A percentile compares a stretch with the other conserved stretches of the same genome.
phyloP scores from a whole-genome alignment of 2,888 invertebrate species.

The Gastrophysa polygoni region DNA sequence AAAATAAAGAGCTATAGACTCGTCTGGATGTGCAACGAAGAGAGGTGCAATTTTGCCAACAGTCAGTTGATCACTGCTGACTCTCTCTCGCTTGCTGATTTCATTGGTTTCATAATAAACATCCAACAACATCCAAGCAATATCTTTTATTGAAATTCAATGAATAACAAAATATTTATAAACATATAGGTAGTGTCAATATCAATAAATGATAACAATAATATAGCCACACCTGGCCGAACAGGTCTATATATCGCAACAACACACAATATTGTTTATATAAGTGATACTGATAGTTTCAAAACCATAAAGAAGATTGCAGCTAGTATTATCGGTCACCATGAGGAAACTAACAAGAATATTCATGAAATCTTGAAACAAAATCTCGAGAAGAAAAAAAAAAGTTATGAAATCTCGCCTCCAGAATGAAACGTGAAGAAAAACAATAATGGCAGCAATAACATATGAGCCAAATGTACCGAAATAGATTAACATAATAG shows the following conservation, averaged over 20 bases:
- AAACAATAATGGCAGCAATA: too few relatives aligned
- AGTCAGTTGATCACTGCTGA: too few relatives aligned
- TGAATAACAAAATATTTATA: conserved; percentile 35
- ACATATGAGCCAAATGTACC: too few relatives aligned
- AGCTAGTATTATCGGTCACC: conserved; percentile 14
- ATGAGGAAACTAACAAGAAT: neutral
- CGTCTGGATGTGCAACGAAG: too few relatives aligned
- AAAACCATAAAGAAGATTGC: conserved; percentile 16
- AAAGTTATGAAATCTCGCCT: too few relatives aligned
- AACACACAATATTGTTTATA: conserved; percentile 45
- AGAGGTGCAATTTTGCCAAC: too few relatives aligned
- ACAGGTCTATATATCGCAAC: conserved; percentile 53
- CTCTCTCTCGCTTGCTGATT: too few relatives aligned
- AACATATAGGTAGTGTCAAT: conserved; percentile 7
- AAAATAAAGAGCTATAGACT: too few relatives aligned
- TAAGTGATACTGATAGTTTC: conserved; percentile 44
- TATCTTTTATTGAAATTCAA: conserved; percentile 55
- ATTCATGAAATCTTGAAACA: neutral
- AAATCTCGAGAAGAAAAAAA: too few relatives aligned
- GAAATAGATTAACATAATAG: too few relatives aligned
- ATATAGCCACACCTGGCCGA: conserved; percentile 56
- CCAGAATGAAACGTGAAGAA: too few relatives aligned
- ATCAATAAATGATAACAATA: conserved; percentile 47
- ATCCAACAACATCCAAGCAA: conserved; percentile 50
- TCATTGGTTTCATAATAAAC: too few relatives aligned